Evolutionary conservation across 53 echinoderm and acorn worm genomes (phyloP), one percentile per base, ranked within the genome.

Genomic region (Pentamera pediparva): DNA sequence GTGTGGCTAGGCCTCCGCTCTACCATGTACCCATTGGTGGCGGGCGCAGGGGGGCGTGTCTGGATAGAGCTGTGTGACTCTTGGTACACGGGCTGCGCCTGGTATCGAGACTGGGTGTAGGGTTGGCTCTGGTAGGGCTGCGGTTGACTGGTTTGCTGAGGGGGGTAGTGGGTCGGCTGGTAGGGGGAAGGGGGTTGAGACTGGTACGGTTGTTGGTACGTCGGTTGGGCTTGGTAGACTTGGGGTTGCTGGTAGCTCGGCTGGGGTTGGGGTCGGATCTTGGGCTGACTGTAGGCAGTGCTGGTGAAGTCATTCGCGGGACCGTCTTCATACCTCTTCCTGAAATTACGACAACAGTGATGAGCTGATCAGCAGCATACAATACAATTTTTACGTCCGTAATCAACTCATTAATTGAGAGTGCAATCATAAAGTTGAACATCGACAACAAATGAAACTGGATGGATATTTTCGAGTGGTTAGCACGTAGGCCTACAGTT

Each of bases 261-360:
- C 17, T 34, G 48, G 0, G 39, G 41, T 17, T 15, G 26, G 6
- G 40, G 31, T 4, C 21, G 70, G 19, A 30, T 69, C 48, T 39
- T 65, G 5, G 65, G 58, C 13, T 57, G 58, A 17, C 58, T 57
- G 21, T 57, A 57, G 13, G 58, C 58, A 25, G 29, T 57, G 58
- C 58, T 57, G 0, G 65, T 37, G 26, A n/a, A 64, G 12, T 64
- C 38, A 38, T 25, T 37, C 10, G 29, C 40, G 37, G 65, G 65
- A 7, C 37, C 24, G 12, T 64, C 37, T 64, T 37, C 37, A 26
- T 64, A 40, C 21, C 65, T 13, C 38, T 64, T 64, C 29, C 65
- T 37, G 11, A 43, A 13, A 69, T n/a, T n/a, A n/a, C n/a, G n/a
- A n/a, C n/a, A n/a, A n/a, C n/a, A n/a, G n/a, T n/a, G n/a, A n/a